Evolutionary conservation across 2,797 vertebrate species (phyloP), one percentile per base, ranked within the genome.

Genomic region (Ctenosaura bakeri): DNA sequence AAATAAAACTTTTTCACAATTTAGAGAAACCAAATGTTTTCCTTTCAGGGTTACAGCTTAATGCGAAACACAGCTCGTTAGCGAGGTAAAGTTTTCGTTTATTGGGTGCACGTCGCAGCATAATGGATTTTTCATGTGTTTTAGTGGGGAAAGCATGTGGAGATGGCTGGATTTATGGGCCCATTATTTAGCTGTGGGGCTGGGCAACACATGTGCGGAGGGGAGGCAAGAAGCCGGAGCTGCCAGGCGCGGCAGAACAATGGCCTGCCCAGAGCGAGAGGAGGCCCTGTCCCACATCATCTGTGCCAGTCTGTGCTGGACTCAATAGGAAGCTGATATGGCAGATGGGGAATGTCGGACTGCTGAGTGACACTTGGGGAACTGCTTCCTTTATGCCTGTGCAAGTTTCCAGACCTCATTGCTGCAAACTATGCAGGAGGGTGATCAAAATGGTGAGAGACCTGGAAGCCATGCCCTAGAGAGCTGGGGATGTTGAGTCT

Each of bases 21-120:
- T 74, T 29, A n/a, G 46, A 90, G 89, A 38, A 42, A 29, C n/a
- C 71, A 76, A 14, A 83, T 77, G n/a, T 77, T 83, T 90, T 26
- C 78, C 89, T 90, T 86, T 76, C 38, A 64, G 54, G 4, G 38
- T 35, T 14, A 52, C 50, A 24, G 83, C 79, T 32, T 16, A 80
- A 42, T n/a, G 62, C 69, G 52, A 83, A 87, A 64, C 64, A 38
- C 74, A 83, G 62, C 83, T 79, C 5, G 46, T 42, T 69, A 71
- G 64, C 16, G 20, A 78, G 76, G 76, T 35, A 24, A 2, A 16
- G 52, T 74, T 38, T 32, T 10, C 42, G 6, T 90, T 90, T 90
- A 90, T 83, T 38, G 85, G 85, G 80, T 26, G 46, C 59, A 18
- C 22, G 2, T 69, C 66, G 1, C 64, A 85, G 83, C 29, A 4